phyloP scores from a whole-genome alignment of 2,888 invertebrate genomes.

The Limnephilus rhombicus region DNA sequence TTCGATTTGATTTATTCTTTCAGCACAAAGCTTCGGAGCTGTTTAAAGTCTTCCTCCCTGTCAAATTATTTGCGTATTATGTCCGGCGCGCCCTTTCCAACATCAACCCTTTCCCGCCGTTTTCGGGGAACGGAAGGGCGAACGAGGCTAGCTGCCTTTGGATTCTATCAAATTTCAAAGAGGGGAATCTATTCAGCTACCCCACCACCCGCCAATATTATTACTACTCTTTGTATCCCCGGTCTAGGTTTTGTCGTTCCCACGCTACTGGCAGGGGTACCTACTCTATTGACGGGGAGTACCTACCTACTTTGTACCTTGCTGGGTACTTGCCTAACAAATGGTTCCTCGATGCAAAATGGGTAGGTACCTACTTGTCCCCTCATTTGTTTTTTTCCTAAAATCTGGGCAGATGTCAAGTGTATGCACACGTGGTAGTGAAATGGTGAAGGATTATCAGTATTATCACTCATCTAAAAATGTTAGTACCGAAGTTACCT shows the following conservation, averaged over 20 bases:
- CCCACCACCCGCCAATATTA: constrained; percentile 46
- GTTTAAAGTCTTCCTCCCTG: not conserved
- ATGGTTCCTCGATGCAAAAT: not conserved
- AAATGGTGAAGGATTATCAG: not conserved
- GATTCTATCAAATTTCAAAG: constrained; percentile 45
- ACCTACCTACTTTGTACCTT: not conserved
- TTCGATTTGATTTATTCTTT: not conserved
- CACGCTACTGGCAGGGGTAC: constrained; percentile 30
- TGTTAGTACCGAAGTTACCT: not conserved
- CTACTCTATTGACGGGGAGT: not conserved
- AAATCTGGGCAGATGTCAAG: constrained; percentile 45
- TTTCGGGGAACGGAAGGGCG: constrained; percentile 38
- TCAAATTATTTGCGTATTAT: constrained; percentile 35
- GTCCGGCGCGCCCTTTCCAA: constrained; percentile 17
- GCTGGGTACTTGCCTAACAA: not conserved
- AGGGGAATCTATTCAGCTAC: constrained; percentile 38
- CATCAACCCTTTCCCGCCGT: constrained; percentile 41
- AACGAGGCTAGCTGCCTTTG: constrained; percentile 25
- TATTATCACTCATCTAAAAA: not conserved
- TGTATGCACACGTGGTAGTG: constrained; percentile 12
- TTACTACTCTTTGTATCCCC: constrained; percentile 19
- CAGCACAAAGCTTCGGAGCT: not conserved
- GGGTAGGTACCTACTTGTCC: constrained; percentile 22
- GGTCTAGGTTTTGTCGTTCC: constrained; percentile 40
- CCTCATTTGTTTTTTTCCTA: constrained; percentile 2